These are phyloP conservation scores for Phaethornis superciliosus DNA, from an alignment of 2,113 vertebrate species.

Conservation along the genomic window DNA sequence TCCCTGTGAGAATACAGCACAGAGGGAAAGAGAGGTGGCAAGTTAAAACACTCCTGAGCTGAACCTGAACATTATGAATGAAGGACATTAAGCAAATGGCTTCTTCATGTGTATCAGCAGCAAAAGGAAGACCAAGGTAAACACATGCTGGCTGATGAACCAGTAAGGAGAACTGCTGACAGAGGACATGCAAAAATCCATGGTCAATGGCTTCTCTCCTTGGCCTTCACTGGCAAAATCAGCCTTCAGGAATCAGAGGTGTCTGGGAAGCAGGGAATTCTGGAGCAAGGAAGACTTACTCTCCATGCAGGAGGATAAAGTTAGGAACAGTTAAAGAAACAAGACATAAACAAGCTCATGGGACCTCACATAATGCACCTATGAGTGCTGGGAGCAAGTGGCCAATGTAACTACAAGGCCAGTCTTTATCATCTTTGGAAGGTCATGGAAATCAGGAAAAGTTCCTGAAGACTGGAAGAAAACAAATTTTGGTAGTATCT, in stretches of 20 bases:
- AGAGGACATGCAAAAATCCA: not conserved
- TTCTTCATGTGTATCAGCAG: not conserved
- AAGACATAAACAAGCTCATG: too few relatives aligned
- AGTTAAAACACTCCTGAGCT: not conserved
- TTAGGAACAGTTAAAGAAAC: not conserved
- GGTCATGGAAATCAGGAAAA: fast-evolving
- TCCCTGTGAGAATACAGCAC: not conserved
- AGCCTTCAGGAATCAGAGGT: not conserved
- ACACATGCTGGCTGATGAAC: not conserved
- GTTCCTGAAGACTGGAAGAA: not conserved
- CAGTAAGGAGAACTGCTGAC: not conserved
- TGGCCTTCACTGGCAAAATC: not conserved
- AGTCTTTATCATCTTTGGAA: not conserved
- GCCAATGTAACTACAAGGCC: not conserved
- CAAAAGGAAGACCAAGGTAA: not conserved
- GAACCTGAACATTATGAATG: not conserved
- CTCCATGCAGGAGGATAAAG: not conserved
- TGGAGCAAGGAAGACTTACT: not conserved
- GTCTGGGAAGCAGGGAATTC: not conserved
- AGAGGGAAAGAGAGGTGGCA: not conserved
- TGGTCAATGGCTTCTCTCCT: not conserved
- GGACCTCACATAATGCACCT: too few relatives aligned
- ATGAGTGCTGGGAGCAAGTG: not conserved
- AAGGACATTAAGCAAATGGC: not conserved
- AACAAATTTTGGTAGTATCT: not conserved